phyloP scores from a whole-genome alignment of 2,113 vertebrate species.

The Epinephelus fuscoguttatus region DNA sequence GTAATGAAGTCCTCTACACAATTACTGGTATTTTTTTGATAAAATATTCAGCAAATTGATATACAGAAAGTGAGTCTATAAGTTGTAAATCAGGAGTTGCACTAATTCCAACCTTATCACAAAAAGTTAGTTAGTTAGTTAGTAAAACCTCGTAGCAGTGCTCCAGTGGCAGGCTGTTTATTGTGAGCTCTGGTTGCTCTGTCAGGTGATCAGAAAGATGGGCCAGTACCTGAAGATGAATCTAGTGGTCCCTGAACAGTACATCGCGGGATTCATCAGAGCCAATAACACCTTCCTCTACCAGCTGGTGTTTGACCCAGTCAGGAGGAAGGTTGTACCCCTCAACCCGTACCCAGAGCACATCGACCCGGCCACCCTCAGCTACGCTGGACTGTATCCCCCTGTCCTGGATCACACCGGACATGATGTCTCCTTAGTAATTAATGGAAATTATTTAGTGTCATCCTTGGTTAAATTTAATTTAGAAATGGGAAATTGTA shows the following conservation, averaged over 20 bases:
- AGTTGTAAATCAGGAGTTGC: too few relatives aligned
- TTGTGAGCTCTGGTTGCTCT: neutral
- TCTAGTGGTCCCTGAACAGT: slow-evolving; percentile 90
- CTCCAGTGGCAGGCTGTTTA: neutral
- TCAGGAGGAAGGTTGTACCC: slow-evolving; percentile 90
- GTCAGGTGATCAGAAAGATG: slow-evolving; percentile 96
- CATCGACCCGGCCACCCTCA: slow-evolving; percentile 86
- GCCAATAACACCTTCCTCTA: slow-evolving; percentile 98
- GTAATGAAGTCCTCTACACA: too few relatives aligned
- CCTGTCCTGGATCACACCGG: neutral
- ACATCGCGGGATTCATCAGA: slow-evolving; percentile 91
- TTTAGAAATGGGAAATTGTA: neutral
- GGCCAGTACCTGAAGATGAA: slow-evolving; percentile 97
- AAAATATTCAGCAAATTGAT: too few relatives aligned
- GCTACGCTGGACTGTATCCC: slow-evolving; percentile 97
- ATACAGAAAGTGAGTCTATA: too few relatives aligned
- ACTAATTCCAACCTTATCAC: too few relatives aligned
- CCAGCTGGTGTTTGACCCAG: slow-evolving; percentile 95
- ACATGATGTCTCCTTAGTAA: neutral
- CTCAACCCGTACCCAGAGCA: slow-evolving; percentile 91
- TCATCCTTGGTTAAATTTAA: neutral
- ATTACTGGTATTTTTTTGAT: too few relatives aligned
- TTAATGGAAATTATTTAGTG: neutral
- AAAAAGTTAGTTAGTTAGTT: too few relatives aligned
- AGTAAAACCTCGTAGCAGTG: neutral